These are phyloP conservation scores for Lasiurus cinereus DNA, from an alignment of 2,113 vertebrate genomes.

Conservation along the genomic window DNA sequence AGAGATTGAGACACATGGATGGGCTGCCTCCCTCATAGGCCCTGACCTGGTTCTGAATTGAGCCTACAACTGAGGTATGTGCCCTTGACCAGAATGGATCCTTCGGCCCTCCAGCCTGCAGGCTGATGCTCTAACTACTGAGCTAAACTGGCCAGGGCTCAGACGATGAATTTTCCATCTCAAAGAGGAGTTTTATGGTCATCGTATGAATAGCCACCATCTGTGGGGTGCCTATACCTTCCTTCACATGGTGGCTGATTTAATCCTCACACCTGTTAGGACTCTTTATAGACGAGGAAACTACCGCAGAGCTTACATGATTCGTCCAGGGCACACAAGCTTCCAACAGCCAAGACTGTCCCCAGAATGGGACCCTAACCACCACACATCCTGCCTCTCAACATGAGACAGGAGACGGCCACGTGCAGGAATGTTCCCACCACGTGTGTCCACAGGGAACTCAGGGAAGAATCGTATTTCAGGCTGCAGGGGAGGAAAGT, in stretches of 20 bases:
- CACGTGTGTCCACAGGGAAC: rapidly evolving
- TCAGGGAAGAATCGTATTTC: rapidly evolving
- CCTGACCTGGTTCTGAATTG: no score
- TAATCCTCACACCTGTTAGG: neutral
- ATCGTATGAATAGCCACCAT: neutral
- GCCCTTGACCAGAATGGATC: no score
- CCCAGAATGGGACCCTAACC: neutral
- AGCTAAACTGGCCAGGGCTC: neutral
- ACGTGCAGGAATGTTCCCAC: rapidly evolving
- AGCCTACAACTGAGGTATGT: no score
- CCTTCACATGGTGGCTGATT: neutral
- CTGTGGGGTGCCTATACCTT: neutral
- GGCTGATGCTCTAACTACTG: no score
- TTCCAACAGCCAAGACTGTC: neutral
- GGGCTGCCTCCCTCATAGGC: no score
- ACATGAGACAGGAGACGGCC: neutral
- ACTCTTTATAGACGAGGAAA: neutral
- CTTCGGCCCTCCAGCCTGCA: no score
- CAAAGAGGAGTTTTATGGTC: neutral
- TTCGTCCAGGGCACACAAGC: neutral
- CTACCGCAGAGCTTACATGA: neutral
- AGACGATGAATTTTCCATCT: neutral
- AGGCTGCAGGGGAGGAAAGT: neutral
- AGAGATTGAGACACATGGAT: no score
- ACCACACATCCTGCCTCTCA: neutral